phyloP scores from a whole-genome alignment of 2,888 invertebrate species.

The Cheilosia pagana region DNA sequence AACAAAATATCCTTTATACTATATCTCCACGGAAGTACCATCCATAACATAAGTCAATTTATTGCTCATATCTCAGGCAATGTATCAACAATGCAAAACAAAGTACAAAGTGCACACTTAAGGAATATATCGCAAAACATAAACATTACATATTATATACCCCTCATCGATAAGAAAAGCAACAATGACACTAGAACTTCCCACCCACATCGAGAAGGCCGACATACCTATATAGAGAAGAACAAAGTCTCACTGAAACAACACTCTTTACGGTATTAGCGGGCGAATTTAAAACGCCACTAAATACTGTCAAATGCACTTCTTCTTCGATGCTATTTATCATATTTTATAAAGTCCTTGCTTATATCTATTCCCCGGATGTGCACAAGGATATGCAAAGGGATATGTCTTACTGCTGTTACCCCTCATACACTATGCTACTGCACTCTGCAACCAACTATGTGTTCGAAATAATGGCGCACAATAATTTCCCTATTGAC shows the following conservation, averaged over 20 bases:
- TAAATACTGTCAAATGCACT: conserved; percentile 64
- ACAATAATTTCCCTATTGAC: conserved; percentile 63
- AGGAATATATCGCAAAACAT: conserved; percentile 20
- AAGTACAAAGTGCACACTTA: conserved; percentile 32
- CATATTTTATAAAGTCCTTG: conserved; percentile 72
- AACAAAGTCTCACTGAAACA: neutral
- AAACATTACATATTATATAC: conserved; percentile 10
- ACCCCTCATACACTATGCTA: conserved; percentile 1
- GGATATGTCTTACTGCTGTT: conserved; percentile 47
- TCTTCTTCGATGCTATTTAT: conserved; percentile 61
- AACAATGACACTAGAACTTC: neutral
- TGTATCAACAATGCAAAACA: conserved; percentile 15
- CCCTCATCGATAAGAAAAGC: conserved; percentile 31
- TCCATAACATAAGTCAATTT: conserved; percentile 14
- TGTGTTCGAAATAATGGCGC: conserved; percentile 54
- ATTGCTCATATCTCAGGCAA: conserved; percentile 7
- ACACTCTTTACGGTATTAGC: conserved; percentile 19
- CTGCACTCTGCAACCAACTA: conserved; percentile 28
- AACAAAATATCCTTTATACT: conserved; percentile 1
- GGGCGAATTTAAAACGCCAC: conserved; percentile 50
- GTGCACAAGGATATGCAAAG: conserved; percentile 54
- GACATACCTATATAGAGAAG: no score
- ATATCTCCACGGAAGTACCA: neutral
- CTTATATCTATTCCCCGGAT: conserved; percentile 45
- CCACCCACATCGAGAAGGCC: neutral